Conservation (phyloP, 2,113 vertebrate genomes). For the Eulemur macaco region DNA sequence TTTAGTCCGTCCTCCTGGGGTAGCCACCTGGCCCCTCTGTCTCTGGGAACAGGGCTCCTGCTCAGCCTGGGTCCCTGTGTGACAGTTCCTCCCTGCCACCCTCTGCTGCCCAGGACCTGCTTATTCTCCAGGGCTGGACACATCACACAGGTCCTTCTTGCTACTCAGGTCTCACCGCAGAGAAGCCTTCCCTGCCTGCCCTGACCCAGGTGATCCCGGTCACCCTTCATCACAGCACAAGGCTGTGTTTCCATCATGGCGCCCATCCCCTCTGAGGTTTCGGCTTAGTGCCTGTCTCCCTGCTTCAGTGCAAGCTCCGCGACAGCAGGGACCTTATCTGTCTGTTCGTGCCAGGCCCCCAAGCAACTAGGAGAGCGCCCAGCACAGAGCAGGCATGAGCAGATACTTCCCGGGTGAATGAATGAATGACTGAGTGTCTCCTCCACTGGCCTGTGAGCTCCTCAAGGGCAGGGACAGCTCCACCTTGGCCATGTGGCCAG, state of each 20-base stretch:
- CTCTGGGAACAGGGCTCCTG: not conserved
- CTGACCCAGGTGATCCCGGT: fast-evolving
- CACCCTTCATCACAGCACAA: too few species aligned
- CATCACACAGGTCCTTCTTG: not conserved
- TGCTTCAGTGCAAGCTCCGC: fast-evolving
- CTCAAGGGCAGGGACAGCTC: not conserved
- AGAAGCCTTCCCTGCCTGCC: not conserved
- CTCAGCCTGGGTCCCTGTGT: not conserved
- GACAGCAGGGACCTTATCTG: not conserved
- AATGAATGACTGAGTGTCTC: not conserved
- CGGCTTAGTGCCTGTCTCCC: not conserved
- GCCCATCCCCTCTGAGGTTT: not conserved
- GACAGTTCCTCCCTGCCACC: too few species aligned
- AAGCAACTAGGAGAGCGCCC: not conserved
- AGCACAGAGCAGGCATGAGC: not conserved
- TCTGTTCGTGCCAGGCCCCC: not conserved
- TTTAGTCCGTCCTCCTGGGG: fast-evolving
- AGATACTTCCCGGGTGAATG: not conserved
- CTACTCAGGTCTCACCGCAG: not conserved
- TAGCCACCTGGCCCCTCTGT: not conserved
- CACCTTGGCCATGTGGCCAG: not conserved
- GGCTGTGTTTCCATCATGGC: not conserved
- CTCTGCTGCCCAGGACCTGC: not conserved
- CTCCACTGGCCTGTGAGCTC: not conserved
- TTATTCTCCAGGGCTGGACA: not conserved